Evolutionary conservation across 1,140 invertebrate species (phyloP).

Genomic region (Rhopalosiphum maidis): DNA sequence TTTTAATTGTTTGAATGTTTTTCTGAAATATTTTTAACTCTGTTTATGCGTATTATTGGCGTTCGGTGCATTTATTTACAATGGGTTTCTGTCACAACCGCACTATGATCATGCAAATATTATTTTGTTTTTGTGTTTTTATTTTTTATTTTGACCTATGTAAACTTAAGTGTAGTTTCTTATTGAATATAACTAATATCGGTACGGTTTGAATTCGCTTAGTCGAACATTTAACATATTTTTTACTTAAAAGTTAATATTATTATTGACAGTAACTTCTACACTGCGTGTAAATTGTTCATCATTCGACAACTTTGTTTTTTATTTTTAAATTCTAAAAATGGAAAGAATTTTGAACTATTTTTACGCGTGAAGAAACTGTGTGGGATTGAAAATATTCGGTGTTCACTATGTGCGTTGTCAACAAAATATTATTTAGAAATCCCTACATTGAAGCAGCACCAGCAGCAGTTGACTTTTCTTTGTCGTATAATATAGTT

Average conservation of each 20-base stretch:
- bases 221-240: constrained; percentile 17
- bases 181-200: background rate
- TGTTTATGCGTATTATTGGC: background rate
- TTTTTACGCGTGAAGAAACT: background rate
- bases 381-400: constrained; percentile 25
- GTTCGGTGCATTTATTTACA: background rate
- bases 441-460: background rate
- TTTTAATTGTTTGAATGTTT: background rate
- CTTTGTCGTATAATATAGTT: background rate
- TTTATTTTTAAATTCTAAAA: background rate
- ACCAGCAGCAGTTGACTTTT: background rate
- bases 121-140: background rate
- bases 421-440: constrained; percentile 15
- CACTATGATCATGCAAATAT: background rate
- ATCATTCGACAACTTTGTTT: background rate
- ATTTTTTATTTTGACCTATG: background rate
- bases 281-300: background rate
- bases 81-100: background rate
- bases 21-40: background rate
- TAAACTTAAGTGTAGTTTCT: background rate
- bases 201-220: background rate
- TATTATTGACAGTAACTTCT: background rate
- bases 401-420: background rate
- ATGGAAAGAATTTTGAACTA: constrained; percentile 3
- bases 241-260: background rate